A percentile compares a stretch with the other conserved stretches of the same genome.
Conservation (phyloP, 30 jellyfish, hydroid and myxozoan genomes). For the Aurelia aurita complex sp. Pacific region DNA sequence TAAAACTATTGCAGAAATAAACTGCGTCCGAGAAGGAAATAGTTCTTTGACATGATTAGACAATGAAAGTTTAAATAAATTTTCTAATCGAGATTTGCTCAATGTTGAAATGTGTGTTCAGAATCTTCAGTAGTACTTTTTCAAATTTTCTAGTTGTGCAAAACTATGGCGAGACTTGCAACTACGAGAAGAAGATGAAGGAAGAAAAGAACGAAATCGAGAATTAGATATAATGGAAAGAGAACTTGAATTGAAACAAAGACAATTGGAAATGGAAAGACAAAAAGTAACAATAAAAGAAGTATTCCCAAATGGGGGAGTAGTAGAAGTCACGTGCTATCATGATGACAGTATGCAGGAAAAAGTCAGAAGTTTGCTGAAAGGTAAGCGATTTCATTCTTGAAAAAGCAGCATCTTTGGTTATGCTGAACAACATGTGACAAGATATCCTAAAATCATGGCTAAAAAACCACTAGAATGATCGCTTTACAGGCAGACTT, state of each 20-base stretch:
- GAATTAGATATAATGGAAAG: conserved; percentile 76
- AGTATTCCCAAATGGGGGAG: conserved; percentile 74
- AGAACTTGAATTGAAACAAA: conserved; percentile 80
- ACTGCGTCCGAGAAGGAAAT: no score
- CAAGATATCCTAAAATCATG: no score
- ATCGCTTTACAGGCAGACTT: no score
- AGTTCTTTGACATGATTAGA: no score
- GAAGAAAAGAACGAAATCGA: conserved; percentile 61
- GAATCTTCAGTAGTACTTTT: no score
- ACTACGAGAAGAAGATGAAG: conserved; percentile 71
- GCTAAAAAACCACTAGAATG: no score
- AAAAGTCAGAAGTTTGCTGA: conserved; percentile 72
- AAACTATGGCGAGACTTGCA: conserved; percentile 87
- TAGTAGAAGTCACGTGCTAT: conserved; percentile 92
- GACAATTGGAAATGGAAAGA: conserved; percentile 89
- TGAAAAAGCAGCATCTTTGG: no score
- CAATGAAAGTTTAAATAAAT: no score
- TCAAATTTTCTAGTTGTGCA: conserved; percentile 79
- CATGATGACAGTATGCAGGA: conserved; percentile 93
- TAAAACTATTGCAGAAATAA: no score
- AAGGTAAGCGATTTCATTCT: conserved; percentile 61
- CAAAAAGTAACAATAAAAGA: conserved; percentile 95
- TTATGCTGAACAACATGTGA: no score
- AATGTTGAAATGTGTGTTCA: no score
- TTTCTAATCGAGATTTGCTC: no score